Conservation (phyloP, 2,888 invertebrate species). For the Nowickia ferox region DNA sequence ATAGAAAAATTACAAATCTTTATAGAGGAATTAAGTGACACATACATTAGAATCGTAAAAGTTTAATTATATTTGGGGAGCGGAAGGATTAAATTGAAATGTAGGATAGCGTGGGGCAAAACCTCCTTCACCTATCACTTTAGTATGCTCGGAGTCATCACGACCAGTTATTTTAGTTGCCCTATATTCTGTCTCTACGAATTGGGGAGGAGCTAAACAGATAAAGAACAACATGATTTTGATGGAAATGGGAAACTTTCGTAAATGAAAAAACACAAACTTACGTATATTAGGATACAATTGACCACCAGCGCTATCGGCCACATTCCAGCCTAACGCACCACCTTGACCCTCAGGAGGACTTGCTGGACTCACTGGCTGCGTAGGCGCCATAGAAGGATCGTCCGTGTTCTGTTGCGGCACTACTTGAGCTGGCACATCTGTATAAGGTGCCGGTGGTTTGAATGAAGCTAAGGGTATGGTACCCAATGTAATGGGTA, state of each 20-base stretch:
- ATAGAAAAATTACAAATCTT: background rate
- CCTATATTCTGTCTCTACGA: conserved; percentile 86
- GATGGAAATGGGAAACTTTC: background rate
- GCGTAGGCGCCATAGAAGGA: conserved; percentile 82
- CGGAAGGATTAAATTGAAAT: conserved; percentile 85
- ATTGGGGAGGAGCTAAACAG: conserved; percentile 86
- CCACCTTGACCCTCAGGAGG: conserved; percentile 82
- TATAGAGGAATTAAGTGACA: background rate
- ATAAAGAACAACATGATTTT: background rate
- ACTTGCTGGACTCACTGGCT: conserved; percentile 83
- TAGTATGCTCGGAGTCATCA: conserved; percentile 86
- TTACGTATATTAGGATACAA: conserved; percentile 85
- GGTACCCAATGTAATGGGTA: conserved; percentile 89
- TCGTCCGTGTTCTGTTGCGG: conserved; percentile 76
- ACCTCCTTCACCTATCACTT: conserved; percentile 83
- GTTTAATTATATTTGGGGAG: conserved; percentile 82
- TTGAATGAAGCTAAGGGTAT: conserved; percentile 87
- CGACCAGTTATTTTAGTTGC: conserved; percentile 86
- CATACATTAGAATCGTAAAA: background rate
- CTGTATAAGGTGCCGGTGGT: conserved; percentile 81
- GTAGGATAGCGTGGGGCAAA: conserved; percentile 87
- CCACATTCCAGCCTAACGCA: conserved; percentile 82
- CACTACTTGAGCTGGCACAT: conserved; percentile 78
- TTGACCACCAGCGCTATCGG: conserved; percentile 80
- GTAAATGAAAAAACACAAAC: conserved; percentile 69